Evolutionary conservation across 23 tunicate genomes (phyloP).

Genomic region (Trididemnum miniatum): DNA sequence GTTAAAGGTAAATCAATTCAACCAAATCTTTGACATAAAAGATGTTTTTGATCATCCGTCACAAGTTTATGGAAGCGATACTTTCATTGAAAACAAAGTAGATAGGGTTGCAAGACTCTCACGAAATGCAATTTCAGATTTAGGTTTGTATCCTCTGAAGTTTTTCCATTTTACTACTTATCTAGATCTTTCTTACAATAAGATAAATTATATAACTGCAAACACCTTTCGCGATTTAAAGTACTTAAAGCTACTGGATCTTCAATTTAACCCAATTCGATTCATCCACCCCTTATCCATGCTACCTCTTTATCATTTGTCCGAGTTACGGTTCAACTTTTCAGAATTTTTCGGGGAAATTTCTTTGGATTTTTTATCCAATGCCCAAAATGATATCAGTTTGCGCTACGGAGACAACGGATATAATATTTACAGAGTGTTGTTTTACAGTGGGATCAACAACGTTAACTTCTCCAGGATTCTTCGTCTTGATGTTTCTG

Average conservation of each 20-base stretch:
- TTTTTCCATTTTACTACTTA: neutral
- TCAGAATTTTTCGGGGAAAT: neutral
- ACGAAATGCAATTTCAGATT: neutral
- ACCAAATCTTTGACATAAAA: too few relatives aligned
- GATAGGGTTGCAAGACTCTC: neutral
- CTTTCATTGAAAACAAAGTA: neutral
- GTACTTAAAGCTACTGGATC: neutral
- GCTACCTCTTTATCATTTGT: neutral
- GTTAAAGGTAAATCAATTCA: too few relatives aligned
- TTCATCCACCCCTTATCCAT: neutral
- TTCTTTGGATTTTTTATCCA: conserved; percentile 2
- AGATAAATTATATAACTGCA: conserved; percentile 2
- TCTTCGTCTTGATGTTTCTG: conserved; percentile 13
- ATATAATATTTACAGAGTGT: neutral
- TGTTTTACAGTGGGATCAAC: neutral
- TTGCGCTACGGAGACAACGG: neutral
- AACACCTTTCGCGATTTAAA: neutral
- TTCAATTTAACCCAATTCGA: conserved; percentile 34
- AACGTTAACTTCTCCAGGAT: neutral
- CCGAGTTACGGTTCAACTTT: neutral
- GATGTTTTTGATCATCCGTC: too few relatives aligned
- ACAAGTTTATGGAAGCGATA: neutral
- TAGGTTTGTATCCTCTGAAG: neutral
- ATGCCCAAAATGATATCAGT: neutral
- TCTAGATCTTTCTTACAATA: conserved; percentile 22